Evolutionary conservation across 2,888 invertebrate species (phyloP), one percentile per base, ranked within the genome.

Genomic region (Agapostemon virescens): DNA sequence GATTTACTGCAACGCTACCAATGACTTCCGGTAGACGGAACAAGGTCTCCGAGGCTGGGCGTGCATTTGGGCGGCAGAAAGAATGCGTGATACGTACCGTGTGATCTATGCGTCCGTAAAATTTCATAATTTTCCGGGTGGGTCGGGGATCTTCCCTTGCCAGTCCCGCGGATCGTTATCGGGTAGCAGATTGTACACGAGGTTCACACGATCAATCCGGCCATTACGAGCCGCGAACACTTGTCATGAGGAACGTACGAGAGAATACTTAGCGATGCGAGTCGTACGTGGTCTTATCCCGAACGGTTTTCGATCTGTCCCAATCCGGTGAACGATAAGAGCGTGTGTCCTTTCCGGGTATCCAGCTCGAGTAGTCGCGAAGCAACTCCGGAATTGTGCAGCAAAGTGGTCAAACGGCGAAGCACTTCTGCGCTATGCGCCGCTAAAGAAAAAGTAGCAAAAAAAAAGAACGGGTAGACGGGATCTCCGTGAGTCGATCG

Each of bases 381-480:
- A 36, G 63, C 49, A 69, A 52, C 52, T 67, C 72, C 38, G 68
- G 68, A 82, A 74, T 61, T 61, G 74, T 77, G 69, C 78, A 81
- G 68, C 45, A 66, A 77, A 68, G 83, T 78, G 69, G 63, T 38
- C 66, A 42, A 38, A 30, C 68, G 66, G 17, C 52, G 71, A 70
- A 40, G 49, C 69, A 83, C 75, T 78, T 73, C 73, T 73, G 70
- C 73, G 79, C 75, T 78, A 78, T 75, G 63, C 75, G 72, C 67
- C 72, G 69, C 42, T 77, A 69, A 69, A 69, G 73, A 67, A 80
- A 75, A 77, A 71, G 67, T 67, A 63, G 68, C 75, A 70, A 45
- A 58, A 45, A 58, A 45, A 61, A 61, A 36, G 49, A 23, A 58
- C 66, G 61, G 55, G 23, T n/a, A 55, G 63, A 69, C 63, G 69